Percentiles rank a stretch among this genome's conserved stretches.
Evolutionary conservation across 1,140 invertebrate species (phyloP).

Genomic region (Psilanteris sp.): DNA sequence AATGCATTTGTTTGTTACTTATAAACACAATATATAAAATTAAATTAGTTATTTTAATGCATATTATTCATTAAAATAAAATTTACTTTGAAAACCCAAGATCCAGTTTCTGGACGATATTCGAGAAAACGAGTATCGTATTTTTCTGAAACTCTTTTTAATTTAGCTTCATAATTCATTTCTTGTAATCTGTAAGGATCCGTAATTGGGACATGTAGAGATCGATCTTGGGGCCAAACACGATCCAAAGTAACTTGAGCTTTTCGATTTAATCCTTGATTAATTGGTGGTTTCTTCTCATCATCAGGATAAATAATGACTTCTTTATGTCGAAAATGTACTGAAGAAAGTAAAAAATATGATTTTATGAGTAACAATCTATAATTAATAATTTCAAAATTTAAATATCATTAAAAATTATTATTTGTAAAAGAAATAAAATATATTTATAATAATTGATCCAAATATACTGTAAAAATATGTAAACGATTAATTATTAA

Average conservation of each 20-base stretch:
- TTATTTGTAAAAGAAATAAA: too few species aligned
- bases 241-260: slow-evolving; percentile 96
- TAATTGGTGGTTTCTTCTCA: slow-evolving; percentile 84
- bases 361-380: too few species aligned
- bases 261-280: slow-evolving; percentile 92
- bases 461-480: slow-evolving; percentile 10
- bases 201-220: slow-evolving; percentile 88
- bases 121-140: slow-evolving; percentile 95
- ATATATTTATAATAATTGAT: too few species aligned
- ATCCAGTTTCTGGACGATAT: slow-evolving; percentile 96
- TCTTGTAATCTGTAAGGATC: slow-evolving; percentile 87
- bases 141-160: slow-evolving; percentile 91
- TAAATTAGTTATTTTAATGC: too few species aligned
- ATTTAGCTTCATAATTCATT: slow-evolving; percentile 93
- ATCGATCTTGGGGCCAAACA: slow-evolving; percentile 96
- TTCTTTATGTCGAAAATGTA: slow-evolving; percentile 89
- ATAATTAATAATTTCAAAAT: too few species aligned
- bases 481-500: not conserved
- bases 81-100: slow-evolving; percentile 94
- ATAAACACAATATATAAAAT: too few species aligned
- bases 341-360: slow-evolving; percentile 75
- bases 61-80: too few species aligned
- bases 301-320: slow-evolving; percentile 87
- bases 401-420: too few species aligned
- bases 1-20: too few species aligned